Evolutionary conservation across 23 tunicate genomes (phyloP), one percentile per base, ranked within the genome.

Genomic region (Botrylloides violaceus): DNA sequence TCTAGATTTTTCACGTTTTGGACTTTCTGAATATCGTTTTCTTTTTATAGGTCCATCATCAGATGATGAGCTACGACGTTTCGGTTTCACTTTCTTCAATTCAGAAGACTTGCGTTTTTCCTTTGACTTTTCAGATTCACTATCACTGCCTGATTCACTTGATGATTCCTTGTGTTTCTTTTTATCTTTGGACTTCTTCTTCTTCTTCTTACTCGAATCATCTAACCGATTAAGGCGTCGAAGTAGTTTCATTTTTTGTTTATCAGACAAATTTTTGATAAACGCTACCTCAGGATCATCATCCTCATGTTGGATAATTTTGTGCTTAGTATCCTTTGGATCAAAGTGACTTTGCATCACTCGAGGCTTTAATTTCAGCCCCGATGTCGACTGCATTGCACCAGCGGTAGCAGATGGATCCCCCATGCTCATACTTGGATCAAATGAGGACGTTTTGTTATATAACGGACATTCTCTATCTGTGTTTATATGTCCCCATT

Each of bases 401-500:
- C 58, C 80, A 33, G 71, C 80, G 1, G 58, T 58, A 59, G 80
- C 36, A 34, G 35, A 24, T 12, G 70, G 58, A 47, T 77, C 73
- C 58, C 36, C 78, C 48, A 90, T 66, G 22, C 26, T 66, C 48
- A 71, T 65, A 50, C 85, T 75, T 28, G 97, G 97, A 62, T 83
- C 92, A 74, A 90, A 83, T 21, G 97, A 83, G 0, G 97, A 78
- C 6, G 97, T 83, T 75, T 90, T 90, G 58, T 90, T 90, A 38
- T 66, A 93, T 36, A 93, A 49, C 12, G 98, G 98, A 58, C 98
- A 93, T 66, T 93, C 98, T 59, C 93, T 56, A 61, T 93, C 98
- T 56, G 98, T 93, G 79, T 93, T 93, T 6, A 93, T 86, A 50
- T 93, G 98, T 0, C 98, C 98, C 98, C 98, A 93, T 60, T 93